A percentile compares a stretch with the other conserved stretches of the same genome.
phyloP scores from a whole-genome alignment of 2,888 invertebrate genomes.

The Brenthis hecate region DNA sequence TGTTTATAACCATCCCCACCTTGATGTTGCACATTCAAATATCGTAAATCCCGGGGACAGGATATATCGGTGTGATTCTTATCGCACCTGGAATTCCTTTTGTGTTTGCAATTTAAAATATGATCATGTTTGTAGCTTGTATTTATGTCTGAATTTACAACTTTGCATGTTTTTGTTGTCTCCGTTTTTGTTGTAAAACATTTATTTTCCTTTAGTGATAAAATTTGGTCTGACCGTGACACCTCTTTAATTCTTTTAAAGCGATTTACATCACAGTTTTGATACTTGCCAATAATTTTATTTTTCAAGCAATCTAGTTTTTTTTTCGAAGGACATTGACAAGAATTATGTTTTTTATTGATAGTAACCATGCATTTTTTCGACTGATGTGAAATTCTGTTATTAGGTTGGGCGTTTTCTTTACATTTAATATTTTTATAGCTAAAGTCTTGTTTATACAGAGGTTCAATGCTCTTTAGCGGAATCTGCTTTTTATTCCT shows the following conservation, averaged over 20 bases:
- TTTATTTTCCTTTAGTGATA: not conserved
- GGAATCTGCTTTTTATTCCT: no score
- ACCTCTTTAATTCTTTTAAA: not conserved
- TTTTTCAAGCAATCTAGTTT: not conserved
- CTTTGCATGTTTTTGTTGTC: not conserved
- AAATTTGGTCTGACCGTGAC: constrained; percentile 11
- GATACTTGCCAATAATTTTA: not conserved
- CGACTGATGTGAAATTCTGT: not conserved
- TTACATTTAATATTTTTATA: not conserved
- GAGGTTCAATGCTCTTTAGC: no score
- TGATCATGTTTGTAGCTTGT: not conserved
- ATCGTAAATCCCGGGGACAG: constrained; percentile 1
- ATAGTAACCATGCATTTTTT: not conserved
- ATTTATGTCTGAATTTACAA: constrained; percentile 6
- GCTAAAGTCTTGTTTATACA: no score
- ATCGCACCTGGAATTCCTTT: not conserved
- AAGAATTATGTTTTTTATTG: not conserved
- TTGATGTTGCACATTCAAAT: not conserved
- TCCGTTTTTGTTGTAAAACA: not conserved
- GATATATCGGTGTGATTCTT: not conserved
- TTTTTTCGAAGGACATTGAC: not conserved
- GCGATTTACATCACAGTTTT: constrained; percentile 1
- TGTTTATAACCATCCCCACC: not conserved
- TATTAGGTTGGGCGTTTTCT: not conserved
- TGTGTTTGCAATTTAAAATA: not conserved